Evolutionary conservation across 2,797 vertebrate species (phyloP).

Genomic region (Pampus argenteus): DNA sequence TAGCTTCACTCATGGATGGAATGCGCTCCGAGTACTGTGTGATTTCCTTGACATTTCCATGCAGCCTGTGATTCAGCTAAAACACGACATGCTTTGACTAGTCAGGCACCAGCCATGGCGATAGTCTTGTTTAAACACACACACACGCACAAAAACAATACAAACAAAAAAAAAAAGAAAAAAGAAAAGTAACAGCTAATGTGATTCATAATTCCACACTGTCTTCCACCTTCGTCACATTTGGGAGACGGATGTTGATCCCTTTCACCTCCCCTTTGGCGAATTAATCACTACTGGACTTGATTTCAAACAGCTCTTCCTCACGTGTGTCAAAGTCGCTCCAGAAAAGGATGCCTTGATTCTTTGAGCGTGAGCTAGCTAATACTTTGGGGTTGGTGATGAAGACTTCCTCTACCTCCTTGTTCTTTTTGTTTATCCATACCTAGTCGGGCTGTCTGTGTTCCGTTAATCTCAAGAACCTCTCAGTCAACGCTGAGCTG

Average conservation of each 20-base stretch:
- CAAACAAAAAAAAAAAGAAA: slow-evolving; percentile 50
- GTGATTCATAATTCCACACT: slow-evolving; percentile 59
- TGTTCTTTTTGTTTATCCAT: slow-evolving; percentile 57
- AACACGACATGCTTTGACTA: slow-evolving; percentile 81
- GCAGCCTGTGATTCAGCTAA: slow-evolving; percentile 80
- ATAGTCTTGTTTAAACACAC: slow-evolving; percentile 70
- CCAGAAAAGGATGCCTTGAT: slow-evolving; percentile 39
- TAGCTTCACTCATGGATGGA: slow-evolving; percentile 67
- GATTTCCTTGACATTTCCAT: slow-evolving; percentile 74
- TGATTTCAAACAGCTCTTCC: slow-evolving; percentile 33
- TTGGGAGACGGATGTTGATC: slow-evolving; percentile 55
- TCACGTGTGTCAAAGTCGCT: slow-evolving; percentile 35
- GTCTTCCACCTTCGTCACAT: slow-evolving; percentile 66
- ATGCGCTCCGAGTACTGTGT: slow-evolving; percentile 64
- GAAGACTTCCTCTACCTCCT: slow-evolving; percentile 78
- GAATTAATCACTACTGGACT: slow-evolving; percentile 8
- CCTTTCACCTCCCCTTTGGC: slow-evolving; percentile 23
- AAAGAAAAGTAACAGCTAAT: slow-evolving; percentile 47
- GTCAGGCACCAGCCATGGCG: slow-evolving; percentile 69
- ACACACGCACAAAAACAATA: slow-evolving; percentile 25
- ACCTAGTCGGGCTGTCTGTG: slow-evolving; percentile 43
- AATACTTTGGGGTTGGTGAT: slow-evolving; percentile 57
- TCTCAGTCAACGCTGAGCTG: slow-evolving; percentile 26
- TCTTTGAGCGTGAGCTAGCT: slow-evolving; percentile 48
- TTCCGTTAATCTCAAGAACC: slow-evolving; percentile 49